phyloP scores from a whole-genome alignment of 2,888 invertebrate species.

The Catocala nupta region DNA sequence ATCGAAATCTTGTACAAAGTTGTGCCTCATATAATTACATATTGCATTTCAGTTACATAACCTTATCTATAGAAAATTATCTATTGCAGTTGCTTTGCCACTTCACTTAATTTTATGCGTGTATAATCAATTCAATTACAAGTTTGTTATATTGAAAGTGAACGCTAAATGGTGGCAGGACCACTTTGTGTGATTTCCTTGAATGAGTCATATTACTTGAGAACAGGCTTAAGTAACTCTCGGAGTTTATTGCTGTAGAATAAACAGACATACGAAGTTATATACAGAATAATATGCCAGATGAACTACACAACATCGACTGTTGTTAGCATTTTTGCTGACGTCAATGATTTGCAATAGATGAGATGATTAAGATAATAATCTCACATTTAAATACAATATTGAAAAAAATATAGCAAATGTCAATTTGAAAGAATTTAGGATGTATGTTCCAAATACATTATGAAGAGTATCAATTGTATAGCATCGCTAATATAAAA shows the following conservation, averaged over 20 bases:
- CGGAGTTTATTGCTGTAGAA: neutral
- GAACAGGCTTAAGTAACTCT: neutral
- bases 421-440: too few species aligned
- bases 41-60: neutral
- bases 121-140: slow-evolving; percentile 30
- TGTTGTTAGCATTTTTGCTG: too few species aligned
- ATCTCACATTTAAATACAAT: too few species aligned
- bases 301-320: too few species aligned
- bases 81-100: slow-evolving; percentile 18
- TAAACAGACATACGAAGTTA: neutral
- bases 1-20: neutral
- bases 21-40: neutral
- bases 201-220: slow-evolving; percentile 17
- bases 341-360: too few species aligned
- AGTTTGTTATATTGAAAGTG: slow-evolving; percentile 42
- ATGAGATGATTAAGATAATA: too few species aligned
- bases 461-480: too few species aligned
- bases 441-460: too few species aligned
- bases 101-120: slow-evolving; percentile 22
- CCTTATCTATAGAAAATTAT: slow-evolving; percentile 12
- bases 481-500: too few species aligned
- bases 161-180: slow-evolving; percentile 36
- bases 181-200: slow-evolving; percentile 36
- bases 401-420: too few species aligned
- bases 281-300: too few species aligned